Evolutionary conservation across 2,113 vertebrate species (phyloP).

Genomic region (Azemiops feae): DNA sequence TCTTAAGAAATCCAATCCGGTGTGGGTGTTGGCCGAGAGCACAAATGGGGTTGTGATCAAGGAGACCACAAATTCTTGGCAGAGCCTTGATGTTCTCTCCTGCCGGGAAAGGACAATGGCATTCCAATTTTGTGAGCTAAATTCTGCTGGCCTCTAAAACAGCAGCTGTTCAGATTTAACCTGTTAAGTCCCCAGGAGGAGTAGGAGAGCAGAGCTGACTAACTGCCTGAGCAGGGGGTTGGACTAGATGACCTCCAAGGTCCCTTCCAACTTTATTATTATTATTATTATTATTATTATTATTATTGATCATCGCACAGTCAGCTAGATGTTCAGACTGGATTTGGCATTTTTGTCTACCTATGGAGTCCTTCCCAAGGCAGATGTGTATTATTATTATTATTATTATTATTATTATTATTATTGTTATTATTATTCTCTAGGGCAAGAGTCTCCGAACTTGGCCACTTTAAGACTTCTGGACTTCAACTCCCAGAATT

Average conservation of each 20-base stretch:
- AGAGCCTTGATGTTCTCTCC: not conserved
- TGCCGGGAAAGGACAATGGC: not conserved
- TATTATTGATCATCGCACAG: too few relatives aligned
- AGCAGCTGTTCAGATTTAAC: too few relatives aligned
- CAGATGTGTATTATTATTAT: too few relatives aligned
- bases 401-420: too few relatives aligned
- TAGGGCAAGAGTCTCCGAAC: not conserved
- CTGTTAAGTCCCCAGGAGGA: not conserved
- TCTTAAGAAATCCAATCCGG: not conserved
- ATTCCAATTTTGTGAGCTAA: not conserved
- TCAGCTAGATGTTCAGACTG: too few relatives aligned
- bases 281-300: too few relatives aligned
- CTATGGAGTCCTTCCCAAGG: too few relatives aligned
- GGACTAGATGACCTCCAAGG: too few relatives aligned
- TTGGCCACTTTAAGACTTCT: not conserved
- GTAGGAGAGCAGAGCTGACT: not conserved
- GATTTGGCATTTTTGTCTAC: too few relatives aligned
- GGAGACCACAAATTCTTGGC: not conserved
- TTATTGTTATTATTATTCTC: too few relatives aligned
- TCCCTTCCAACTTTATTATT: too few relatives aligned
- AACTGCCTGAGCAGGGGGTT: too few relatives aligned
- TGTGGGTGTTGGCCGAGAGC: not conserved
- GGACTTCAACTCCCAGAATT: not conserved
- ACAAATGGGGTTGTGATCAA: not conserved
- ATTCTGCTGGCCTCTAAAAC: not conserved